Percentiles rank a stretch among this genome's conserved stretches.
These are phyloP conservation scores for Cottoperca gobio DNA, from an alignment of 2,797 vertebrate genomes.

Conservation along the genomic window DNA sequence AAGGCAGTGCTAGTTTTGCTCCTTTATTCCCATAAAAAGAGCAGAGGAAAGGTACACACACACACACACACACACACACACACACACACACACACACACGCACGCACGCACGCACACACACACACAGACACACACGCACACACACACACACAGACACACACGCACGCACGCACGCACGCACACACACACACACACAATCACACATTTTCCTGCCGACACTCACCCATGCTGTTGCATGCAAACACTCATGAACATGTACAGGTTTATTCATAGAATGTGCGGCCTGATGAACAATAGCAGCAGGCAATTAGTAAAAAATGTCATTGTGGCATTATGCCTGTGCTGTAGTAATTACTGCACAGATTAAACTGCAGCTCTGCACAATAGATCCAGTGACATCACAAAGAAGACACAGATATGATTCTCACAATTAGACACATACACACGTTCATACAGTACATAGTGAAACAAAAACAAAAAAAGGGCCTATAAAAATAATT, in stretches of 20 bases:
- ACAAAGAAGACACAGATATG: neutral
- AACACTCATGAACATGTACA: neutral
- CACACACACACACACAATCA: too few species aligned
- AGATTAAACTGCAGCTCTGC: conserved; percentile 8
- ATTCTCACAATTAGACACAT: too few species aligned
- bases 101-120: too few species aligned
- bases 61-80: neutral
- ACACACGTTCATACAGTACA: neutral
- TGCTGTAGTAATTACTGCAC: conserved; percentile 8
- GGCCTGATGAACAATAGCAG: conserved; percentile 10
- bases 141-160: too few species aligned
- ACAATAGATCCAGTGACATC: neutral
- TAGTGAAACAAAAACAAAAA: neutral
- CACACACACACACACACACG: neutral
- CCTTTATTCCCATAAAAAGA: neutral
- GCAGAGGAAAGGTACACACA: neutral
- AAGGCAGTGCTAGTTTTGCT: conserved; percentile 4
- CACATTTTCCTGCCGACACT: neutral
- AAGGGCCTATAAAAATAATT: neutral
- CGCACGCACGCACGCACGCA: too few species aligned
- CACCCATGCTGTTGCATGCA: neutral
- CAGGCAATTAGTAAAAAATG: conserved; percentile 31
- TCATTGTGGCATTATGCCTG: conserved; percentile 13
- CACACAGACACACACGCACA: conserved; percentile 1
- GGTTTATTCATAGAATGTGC: neutral